Evolutionary conservation across 35 echinoderm and acorn worm genomes (phyloP).

Genomic region (Acanthaster planci): DNA sequence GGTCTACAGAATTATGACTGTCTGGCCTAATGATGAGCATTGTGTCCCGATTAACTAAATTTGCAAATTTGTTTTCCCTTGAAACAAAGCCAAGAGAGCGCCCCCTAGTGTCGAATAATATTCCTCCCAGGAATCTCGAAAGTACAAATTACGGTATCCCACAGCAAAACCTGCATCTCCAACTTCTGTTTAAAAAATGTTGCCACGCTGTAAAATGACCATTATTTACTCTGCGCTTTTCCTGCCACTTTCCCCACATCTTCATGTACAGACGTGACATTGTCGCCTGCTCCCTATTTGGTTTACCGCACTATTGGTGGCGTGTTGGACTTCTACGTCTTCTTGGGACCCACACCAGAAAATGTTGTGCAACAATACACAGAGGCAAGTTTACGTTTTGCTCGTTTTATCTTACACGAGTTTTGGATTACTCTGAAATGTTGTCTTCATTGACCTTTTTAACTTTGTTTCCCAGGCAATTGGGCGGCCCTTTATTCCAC

Average conservation of each 20-base stretch:
- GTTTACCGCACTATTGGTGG: slow-evolving; percentile 84
- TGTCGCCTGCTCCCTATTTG: slow-evolving; percentile 73
- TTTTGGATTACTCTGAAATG: neutral
- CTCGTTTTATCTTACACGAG: too few species aligned
- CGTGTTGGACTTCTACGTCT: slow-evolving; percentile 74
- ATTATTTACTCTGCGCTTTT: too few species aligned
- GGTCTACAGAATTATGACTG: neutral
- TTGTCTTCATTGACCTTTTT: neutral
- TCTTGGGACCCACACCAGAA: slow-evolving; percentile 78
- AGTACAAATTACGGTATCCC: too few species aligned
- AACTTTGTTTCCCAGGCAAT: slow-evolving; percentile 57
- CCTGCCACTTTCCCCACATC: neutral
- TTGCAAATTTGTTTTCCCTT: neutral
- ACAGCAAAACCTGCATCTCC: too few species aligned
- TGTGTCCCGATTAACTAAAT: neutral
- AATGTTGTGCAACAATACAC: slow-evolving; percentile 82
- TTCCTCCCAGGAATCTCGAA: too few species aligned
- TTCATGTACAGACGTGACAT: slow-evolving; percentile 48
- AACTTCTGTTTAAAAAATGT: neutral
- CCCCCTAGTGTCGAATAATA: too few species aligned
- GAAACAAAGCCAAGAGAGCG: too few species aligned
- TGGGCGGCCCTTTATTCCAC: slow-evolving; percentile 81
- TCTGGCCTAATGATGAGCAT: neutral
- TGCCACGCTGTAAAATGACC: too few species aligned
- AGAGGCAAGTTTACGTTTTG: slow-evolving; percentile 42